Percentiles rank a stretch among this genome's conserved stretches.
Conservation (phyloP, 2,113 vertebrate genomes). For the Oncorhynchus mykiss region DNA sequence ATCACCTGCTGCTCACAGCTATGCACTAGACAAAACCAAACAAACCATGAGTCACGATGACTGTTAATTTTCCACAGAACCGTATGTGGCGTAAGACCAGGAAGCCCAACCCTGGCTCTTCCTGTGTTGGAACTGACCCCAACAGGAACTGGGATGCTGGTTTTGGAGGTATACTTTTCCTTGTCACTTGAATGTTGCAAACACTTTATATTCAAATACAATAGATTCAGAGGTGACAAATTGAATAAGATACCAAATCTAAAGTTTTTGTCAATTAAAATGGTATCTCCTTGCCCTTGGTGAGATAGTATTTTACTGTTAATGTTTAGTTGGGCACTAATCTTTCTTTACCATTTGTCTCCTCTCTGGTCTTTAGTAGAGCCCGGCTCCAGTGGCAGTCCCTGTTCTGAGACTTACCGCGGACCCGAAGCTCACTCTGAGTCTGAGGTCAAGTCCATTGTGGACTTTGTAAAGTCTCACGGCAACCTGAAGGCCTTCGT, state of each 20-base stretch:
- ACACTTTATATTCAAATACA: background rate
- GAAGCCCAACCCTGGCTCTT: constrained; percentile 69
- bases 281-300: background rate
- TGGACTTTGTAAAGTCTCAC: constrained; percentile 86
- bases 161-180: constrained; percentile 76
- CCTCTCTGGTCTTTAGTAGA: constrained; percentile 55
- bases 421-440: constrained; percentile 85
- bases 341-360: background rate
- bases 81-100: constrained; percentile 92
- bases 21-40: background rate
- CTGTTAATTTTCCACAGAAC: constrained; percentile 69
- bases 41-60: background rate
- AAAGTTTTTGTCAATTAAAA: background rate
- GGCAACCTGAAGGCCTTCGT: constrained; percentile 89
- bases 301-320: background rate
- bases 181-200: background rate
- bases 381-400: constrained; percentile 76
- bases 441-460: constrained; percentile 87
- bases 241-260: background rate
- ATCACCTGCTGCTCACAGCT: too few species aligned
- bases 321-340: background rate
- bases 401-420: constrained; percentile 82
- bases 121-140: constrained; percentile 84
- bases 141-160: constrained; percentile 89
- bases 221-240: background rate